Base-by-base conservation (phyloP, 2,113 vertebrate species). In the Laterallus jamaicensis region DNA sequence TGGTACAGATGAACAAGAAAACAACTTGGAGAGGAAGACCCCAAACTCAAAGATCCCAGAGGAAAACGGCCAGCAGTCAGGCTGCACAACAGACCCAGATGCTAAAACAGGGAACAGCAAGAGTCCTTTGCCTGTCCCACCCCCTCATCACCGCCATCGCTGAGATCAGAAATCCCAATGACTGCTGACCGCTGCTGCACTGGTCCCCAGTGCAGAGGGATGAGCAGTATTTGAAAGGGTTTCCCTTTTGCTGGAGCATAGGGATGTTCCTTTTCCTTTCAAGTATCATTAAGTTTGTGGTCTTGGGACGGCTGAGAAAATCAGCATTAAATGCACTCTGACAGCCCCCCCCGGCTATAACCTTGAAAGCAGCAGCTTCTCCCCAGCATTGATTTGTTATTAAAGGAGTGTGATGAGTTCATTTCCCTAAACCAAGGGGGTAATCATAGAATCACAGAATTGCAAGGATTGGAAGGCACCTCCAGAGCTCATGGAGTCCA, bases 21-120 rank as follows among this genome's bases (percentile, higher is more conserved):
- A 60, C 5, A 13, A 40, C 13, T 8, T 16, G 26, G 31, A 35
- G 16, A 77, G 8, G 26, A 52, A 54, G 28, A 44, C 2, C 21
- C 40, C 3, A 5, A 17, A 42, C 11, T 44, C 17, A 9, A 19
- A 44, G 22, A 52, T 11, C 15, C 29, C 14, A 1, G 1, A 12
- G 86, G 15, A 24, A 59, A 56, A 19, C 6, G 19, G 22, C 2
- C 68, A 44, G 16, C 4, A 9, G 42, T 3, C 22, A 4, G 35
- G 35, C 35, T 35, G 35, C 35, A 37, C 8, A 12, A 28, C 28
- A 9, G 15, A 37, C 10, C 40, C 74, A 44, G 26, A 52, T 2
- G 17, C 7, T 17, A 8, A 13, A 49, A 35, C 0, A 0, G 28
- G 24, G 24, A 31, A 21, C 29, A 1, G 0, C 11, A 47, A 10